phyloP scores from a whole-genome alignment of 2,113 vertebrate genomes.

The Muscicapa adusta region DNA sequence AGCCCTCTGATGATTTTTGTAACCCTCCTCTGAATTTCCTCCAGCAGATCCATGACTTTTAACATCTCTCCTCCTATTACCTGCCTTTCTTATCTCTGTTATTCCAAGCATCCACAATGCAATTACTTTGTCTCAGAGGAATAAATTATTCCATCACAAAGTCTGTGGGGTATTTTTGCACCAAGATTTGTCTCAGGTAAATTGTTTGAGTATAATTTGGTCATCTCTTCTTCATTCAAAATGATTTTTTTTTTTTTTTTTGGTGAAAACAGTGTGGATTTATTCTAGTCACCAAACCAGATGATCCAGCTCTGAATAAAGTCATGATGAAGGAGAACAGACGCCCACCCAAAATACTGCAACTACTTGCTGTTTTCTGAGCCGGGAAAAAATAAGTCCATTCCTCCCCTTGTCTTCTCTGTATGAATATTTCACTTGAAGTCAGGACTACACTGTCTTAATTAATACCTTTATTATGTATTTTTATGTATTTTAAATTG shows the following conservation, averaged over 20 bases:
- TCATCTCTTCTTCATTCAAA: not conserved
- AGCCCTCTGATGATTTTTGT: not conserved
- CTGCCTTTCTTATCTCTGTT: not conserved
- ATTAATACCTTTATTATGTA: not conserved
- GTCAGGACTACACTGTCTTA: not conserved
- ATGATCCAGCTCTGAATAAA: not conserved
- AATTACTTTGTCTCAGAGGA: not conserved
- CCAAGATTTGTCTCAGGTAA: not conserved
- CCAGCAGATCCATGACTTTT: not conserved
- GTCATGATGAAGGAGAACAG: not conserved
- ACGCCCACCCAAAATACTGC: not conserved
- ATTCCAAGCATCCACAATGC: not conserved
- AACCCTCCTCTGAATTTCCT: accelerated
- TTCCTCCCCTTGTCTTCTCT: not conserved
- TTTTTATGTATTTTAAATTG: not conserved
- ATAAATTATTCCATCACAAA: not conserved
- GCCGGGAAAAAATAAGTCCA: not conserved
- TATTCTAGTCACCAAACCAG: not conserved
- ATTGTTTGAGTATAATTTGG: not conserved
- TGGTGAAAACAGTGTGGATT: not conserved
- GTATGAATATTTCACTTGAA: not conserved
- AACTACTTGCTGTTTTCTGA: not conserved
- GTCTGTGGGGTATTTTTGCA: not conserved
- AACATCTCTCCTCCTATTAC: not conserved
- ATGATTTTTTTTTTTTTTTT: not conserved